phyloP scores from a whole-genome alignment of 2,888 invertebrate species.

The Glyphotaelius pellucidus region DNA sequence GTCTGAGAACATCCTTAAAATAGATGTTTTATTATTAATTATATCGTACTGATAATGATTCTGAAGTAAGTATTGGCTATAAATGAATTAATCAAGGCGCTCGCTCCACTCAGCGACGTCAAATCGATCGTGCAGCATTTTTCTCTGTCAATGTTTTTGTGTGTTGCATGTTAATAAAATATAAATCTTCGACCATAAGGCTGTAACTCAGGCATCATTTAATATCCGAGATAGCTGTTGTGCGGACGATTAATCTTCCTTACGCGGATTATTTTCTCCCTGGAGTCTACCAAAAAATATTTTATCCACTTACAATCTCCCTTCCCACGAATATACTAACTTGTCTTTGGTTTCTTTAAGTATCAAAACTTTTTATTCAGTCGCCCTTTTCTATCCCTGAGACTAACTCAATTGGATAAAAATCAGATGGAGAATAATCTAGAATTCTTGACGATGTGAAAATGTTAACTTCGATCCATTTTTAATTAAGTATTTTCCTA shows the following conservation, averaged over 20 bases:
- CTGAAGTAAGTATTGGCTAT: background rate
- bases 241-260: slow-evolving; percentile 54
- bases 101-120: slow-evolving; percentile 2
- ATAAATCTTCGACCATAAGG: slow-evolving; percentile 30
- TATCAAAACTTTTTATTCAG: slow-evolving; percentile 33
- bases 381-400: background rate
- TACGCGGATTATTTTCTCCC: slow-evolving; percentile 52
- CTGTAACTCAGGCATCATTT: slow-evolving; percentile 45
- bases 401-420: background rate
- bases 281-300: slow-evolving; percentile 45
- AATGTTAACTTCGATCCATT: background rate
- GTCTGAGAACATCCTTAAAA: background rate
- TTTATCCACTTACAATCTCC: slow-evolving; percentile 52
- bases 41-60: background rate
- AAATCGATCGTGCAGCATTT: slow-evolving; percentile 6
- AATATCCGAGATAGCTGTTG: slow-evolving; percentile 53
- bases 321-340: slow-evolving; percentile 34
- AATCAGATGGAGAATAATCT: background rate
- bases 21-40: background rate
- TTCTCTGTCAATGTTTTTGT: slow-evolving; percentile 37
- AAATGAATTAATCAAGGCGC: background rate
- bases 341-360: slow-evolving; percentile 32
- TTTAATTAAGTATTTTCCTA: background rate
- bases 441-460: background rate
- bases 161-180: slow-evolving; percentile 46